phyloP scores from a whole-genome alignment of 2,888 invertebrate genomes.

The Napeogenes inachia region DNA sequence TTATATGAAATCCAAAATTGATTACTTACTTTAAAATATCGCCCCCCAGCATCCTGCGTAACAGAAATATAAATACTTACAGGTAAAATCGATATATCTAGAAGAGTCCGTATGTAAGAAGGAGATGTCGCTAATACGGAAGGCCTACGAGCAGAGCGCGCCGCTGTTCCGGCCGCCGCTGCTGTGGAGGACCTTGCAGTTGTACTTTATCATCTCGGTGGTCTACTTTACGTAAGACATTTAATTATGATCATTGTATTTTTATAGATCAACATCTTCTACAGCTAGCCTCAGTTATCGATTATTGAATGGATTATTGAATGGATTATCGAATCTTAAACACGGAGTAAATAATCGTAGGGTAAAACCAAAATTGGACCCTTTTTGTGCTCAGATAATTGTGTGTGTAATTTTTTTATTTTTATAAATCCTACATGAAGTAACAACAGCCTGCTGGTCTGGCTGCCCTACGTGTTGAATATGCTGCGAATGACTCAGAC shows the following conservation, averaged over 20 bases:
- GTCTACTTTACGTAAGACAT: conserved; percentile 66
- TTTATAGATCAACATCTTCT: no score
- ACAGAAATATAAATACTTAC: conserved; percentile 14
- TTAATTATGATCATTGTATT: neutral
- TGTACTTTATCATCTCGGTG: conserved; percentile 65
- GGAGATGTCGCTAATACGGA: conserved; percentile 44
- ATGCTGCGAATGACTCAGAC: conserved; percentile 55
- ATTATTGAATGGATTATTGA: no score
- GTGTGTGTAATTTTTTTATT: neutral
- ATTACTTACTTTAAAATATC: no score
- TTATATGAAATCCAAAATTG: neutral
- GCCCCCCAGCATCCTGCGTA: neutral
- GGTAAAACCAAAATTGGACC: no score
- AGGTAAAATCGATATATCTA: conserved; percentile 50
- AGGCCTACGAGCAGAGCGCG: conserved; percentile 61
- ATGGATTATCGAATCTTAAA: no score
- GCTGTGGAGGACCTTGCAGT: conserved; percentile 53
- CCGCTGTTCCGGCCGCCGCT: conserved; percentile 60
- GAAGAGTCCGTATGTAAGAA: conserved; percentile 44
- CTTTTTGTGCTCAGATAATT: no score
- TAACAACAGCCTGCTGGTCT: conserved; percentile 75
- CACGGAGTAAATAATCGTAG: no score
- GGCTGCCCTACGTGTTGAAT: conserved; percentile 78
- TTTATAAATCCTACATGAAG: conserved; percentile 42
- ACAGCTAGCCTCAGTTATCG: no score